These are phyloP conservation scores for Norana najaformis DNA, from an alignment of 2,888 invertebrate genomes.

Conservation along the genomic window DNA sequence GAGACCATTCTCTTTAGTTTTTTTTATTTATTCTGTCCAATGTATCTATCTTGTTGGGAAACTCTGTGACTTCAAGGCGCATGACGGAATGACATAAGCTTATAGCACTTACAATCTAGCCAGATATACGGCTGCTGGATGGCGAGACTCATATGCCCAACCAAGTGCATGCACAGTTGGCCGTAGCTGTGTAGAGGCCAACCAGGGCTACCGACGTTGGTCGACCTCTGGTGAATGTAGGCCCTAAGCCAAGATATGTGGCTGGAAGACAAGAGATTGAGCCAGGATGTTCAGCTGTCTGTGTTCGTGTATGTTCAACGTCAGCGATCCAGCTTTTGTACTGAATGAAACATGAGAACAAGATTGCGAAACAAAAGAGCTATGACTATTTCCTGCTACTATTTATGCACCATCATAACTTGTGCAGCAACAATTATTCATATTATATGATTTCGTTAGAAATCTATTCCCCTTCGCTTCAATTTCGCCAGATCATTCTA, in stretches of 20 bases:
- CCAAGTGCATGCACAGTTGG: background rate
- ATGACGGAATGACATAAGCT: background rate
- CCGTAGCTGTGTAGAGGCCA: background rate
- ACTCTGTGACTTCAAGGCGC: background rate
- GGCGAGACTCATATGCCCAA: background rate
- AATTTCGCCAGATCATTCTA: too few species aligned
- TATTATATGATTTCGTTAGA: too few species aligned
- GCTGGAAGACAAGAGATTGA: background rate
- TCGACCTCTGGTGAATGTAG: background rate
- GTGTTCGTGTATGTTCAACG: background rate
- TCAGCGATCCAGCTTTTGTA: background rate
- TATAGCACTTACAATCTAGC: background rate
- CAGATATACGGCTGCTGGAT: background rate
- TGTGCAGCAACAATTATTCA: too few species aligned
- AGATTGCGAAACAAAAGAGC: background rate
- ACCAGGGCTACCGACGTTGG: background rate
- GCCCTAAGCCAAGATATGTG: too few species aligned
- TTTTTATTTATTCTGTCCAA: background rate
- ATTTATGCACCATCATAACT: background rate
- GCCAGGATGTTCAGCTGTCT: background rate
- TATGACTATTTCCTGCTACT: background rate
- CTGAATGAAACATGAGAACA: background rate
- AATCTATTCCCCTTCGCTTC: too few species aligned
- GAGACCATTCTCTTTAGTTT: background rate
- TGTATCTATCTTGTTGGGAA: background rate